A percentile compares a stretch with the other conserved stretches of the same genome.
phyloP scores from a whole-genome alignment of 2,113 vertebrate species.

The Anolis sagrei region DNA sequence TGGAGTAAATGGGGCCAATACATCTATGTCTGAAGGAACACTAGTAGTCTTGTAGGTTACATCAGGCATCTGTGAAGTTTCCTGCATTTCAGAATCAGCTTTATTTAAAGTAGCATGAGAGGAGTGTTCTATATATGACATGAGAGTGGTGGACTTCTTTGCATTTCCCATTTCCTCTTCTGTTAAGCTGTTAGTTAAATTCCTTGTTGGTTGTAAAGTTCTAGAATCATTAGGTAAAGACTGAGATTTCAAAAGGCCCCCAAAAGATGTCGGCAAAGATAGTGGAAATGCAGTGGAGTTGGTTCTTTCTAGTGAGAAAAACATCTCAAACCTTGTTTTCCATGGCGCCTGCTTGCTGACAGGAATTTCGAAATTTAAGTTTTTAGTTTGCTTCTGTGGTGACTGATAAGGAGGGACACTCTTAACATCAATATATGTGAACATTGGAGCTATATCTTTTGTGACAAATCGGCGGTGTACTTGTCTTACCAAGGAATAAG shows the following conservation, averaged over 20 bases:
- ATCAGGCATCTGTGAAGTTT: not conserved
- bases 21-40: not conserved
- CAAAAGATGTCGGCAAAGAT: slow-evolving; percentile 14
- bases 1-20: not conserved
- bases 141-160: not conserved
- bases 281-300: slow-evolving; percentile 9
- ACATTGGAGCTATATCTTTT: not conserved
- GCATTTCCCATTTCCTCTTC: slow-evolving; percentile 24
- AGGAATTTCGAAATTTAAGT: slow-evolving; percentile 6
- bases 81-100: slow-evolving; percentile 38
- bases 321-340: not conserved
- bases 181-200: not conserved
- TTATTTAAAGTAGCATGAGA: slow-evolving; percentile 23
- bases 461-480: slow-evolving; percentile 11
- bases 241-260: slow-evolving; percentile 15
- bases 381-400: not conserved
- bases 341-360: not conserved
- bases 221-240: not conserved
- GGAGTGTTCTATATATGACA: slow-evolving; percentile 17
- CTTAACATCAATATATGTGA: accelerated
- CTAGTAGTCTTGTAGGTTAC: not conserved
- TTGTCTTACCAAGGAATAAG: slow-evolving; percentile 15
- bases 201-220: not conserved
- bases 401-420: not conserved
- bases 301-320: slow-evolving; percentile 1